Evolutionary conservation across 2,113 vertebrate genomes (phyloP).

Genomic region (Geococcyx californianus): DNA sequence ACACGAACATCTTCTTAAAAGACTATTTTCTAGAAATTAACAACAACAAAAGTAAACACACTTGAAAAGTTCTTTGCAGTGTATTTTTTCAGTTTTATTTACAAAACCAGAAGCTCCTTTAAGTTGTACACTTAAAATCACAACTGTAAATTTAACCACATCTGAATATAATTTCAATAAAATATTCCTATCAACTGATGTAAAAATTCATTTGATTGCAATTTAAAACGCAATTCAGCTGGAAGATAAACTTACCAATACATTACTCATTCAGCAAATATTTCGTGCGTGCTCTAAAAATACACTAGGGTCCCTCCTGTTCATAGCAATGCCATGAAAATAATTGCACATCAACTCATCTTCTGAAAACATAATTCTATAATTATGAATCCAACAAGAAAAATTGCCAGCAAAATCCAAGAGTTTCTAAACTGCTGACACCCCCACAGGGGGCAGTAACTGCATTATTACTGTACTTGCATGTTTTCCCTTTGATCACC

Average conservation of each 20-base stretch:
- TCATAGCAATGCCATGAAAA: constrained; percentile 28
- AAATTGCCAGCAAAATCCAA: background rate
- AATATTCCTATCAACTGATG: constrained; percentile 2
- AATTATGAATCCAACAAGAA: constrained; percentile 1
- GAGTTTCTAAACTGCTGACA: background rate
- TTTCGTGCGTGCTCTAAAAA: constrained; percentile 12
- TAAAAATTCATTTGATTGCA: constrained; percentile 1
- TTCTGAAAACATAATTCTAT: background rate
- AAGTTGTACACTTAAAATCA: constrained; percentile 57
- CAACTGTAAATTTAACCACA: constrained; percentile 32
- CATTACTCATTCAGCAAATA: background rate
- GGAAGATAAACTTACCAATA: background rate
- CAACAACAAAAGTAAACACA: background rate
- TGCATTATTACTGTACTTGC: background rate
- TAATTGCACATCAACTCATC: background rate
- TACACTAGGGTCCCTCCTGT: constrained; percentile 17
- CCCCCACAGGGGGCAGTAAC: constrained; percentile 47
- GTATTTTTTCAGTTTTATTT: constrained; percentile 56
- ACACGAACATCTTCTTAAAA: background rate
- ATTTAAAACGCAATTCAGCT: background rate
- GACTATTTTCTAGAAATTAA: background rate
- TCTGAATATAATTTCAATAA: constrained; percentile 14
- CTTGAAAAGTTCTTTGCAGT: background rate
- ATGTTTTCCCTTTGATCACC: background rate
- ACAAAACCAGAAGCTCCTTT: constrained; percentile 57